Evolutionary conservation across 2,797 vertebrate genomes (phyloP).

Genomic region (Cynopterus sphinx): DNA sequence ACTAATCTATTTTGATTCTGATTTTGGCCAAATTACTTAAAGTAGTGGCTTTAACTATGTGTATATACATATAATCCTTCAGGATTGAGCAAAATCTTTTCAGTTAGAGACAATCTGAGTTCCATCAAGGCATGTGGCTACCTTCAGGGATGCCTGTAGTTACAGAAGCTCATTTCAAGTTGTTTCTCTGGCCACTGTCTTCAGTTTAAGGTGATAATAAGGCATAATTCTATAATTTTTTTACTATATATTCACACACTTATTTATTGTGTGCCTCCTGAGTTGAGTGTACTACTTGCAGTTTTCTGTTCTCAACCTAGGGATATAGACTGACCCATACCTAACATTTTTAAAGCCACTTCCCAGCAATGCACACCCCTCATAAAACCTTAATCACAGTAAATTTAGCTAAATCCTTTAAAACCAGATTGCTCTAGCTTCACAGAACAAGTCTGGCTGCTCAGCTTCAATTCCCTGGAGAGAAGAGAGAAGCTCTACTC

Average conservation of each 20-base stretch:
- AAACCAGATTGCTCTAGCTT: slow-evolving; percentile 33
- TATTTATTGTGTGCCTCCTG: neutral
- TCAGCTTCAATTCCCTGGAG: slow-evolving; percentile 28
- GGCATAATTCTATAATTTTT: slow-evolving; percentile 17
- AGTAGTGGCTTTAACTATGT: neutral
- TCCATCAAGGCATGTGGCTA: neutral
- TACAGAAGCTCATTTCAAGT: slow-evolving; percentile 43
- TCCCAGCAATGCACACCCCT: slow-evolving; percentile 9
- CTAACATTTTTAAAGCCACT: slow-evolving; percentile 51
- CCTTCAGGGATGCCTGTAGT: neutral
- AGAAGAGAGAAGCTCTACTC: slow-evolving; percentile 39
- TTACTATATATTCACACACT: slow-evolving; percentile 23
- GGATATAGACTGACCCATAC: slow-evolving; percentile 10
- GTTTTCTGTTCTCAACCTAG: slow-evolving; percentile 43
- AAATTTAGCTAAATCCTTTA: slow-evolving; percentile 57
- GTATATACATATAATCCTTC: neutral
- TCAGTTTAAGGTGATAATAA: neutral
- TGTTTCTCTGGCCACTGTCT: slow-evolving; percentile 11
- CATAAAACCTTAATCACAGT: slow-evolving; percentile 42
- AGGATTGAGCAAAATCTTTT: neutral
- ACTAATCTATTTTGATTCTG: slow-evolving; percentile 7
- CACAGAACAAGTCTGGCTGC: slow-evolving; percentile 50
- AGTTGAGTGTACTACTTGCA: neutral
- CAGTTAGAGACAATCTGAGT: neutral
- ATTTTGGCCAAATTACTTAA: slow-evolving; percentile 39